A percentile compares a stretch with the other conserved stretches of the same genome.
Evolutionary conservation across 2,113 vertebrate genomes (phyloP).

Genomic region (Gadus macrocephalus): DNA sequence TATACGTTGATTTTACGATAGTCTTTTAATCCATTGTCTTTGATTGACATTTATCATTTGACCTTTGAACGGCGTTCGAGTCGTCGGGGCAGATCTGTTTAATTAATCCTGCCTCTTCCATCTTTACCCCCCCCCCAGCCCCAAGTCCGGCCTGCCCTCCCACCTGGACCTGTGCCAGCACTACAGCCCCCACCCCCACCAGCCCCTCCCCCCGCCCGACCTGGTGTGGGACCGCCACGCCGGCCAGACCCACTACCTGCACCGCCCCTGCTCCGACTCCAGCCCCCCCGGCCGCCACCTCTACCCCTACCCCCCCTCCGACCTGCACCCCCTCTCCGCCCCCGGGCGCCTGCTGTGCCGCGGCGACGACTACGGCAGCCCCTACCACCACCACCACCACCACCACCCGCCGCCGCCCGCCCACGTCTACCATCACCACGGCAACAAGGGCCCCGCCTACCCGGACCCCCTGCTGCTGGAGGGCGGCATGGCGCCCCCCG

Average conservation of each 20-base stretch:
- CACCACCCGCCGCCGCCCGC: conserved; percentile 16
- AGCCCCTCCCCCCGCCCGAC: conserved; percentile 71
- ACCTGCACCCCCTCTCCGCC: conserved; percentile 53
- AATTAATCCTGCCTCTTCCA: no score
- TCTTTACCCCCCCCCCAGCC: conserved; percentile 5
- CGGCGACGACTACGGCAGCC: conserved; percentile 55
- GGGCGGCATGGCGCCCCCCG: conserved; percentile 65
- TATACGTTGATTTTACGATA: no score
- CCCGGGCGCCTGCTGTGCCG: conserved; percentile 60
- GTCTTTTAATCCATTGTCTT: no score
- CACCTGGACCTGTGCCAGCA: conserved; percentile 74
- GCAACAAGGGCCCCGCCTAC: conserved; percentile 56
- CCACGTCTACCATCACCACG: conserved; percentile 54
- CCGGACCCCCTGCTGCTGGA: conserved; percentile 76
- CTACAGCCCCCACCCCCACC: conserved; percentile 66
- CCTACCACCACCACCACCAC: conserved; percentile 51
- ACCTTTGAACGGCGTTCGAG: no score
- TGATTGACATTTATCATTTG: no score
- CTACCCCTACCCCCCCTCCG: conserved; percentile 68
- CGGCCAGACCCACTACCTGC: conserved; percentile 66
- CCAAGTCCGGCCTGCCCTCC: conserved; percentile 49
- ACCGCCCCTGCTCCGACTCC: conserved; percentile 72
- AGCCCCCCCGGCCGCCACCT: conserved; percentile 63
- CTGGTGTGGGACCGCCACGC: conserved; percentile 73
- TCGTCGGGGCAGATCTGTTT: no score